Evolutionary conservation across 2,797 vertebrate genomes (phyloP).

Genomic region (Meda fulgida): DNA sequence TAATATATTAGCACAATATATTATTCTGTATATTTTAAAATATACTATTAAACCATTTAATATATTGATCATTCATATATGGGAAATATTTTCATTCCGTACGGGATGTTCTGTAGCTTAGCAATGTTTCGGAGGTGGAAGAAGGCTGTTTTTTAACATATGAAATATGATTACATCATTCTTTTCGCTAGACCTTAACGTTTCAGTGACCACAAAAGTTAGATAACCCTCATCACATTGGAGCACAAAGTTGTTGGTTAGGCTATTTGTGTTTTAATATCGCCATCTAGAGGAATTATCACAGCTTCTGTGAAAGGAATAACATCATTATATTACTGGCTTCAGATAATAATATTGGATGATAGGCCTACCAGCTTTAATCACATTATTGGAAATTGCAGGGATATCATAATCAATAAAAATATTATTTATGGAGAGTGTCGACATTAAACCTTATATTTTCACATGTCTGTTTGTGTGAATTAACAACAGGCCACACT

Average conservation of each 20-base stretch:
- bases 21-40: too few species aligned
- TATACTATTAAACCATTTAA: too few species aligned
- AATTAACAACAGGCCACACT: neutral
- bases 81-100: too few species aligned
- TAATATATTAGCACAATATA: too few species aligned
- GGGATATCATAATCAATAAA: too few species aligned
- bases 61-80: too few species aligned
- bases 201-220: neutral
- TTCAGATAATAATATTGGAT: neutral
- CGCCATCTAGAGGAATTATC: neutral
- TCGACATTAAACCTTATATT: neutral
- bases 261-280: too few species aligned
- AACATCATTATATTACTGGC: neutral
- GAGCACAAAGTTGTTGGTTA: neutral
- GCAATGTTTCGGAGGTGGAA: too few species aligned
- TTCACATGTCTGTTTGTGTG: neutral
- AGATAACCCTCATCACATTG: neutral
- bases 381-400: neutral
- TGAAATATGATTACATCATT: neutral
- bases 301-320: neutral
- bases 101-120: too few species aligned
- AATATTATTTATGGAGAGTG: neutral
- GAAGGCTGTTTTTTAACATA: too few species aligned
- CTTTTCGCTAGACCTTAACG: neutral
- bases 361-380: neutral